A percentile compares a stretch with the other conserved stretches of the same genome.
Conservation (phyloP, 2,797 vertebrate genomes). For the Rhyacichthys aspro region DNA sequence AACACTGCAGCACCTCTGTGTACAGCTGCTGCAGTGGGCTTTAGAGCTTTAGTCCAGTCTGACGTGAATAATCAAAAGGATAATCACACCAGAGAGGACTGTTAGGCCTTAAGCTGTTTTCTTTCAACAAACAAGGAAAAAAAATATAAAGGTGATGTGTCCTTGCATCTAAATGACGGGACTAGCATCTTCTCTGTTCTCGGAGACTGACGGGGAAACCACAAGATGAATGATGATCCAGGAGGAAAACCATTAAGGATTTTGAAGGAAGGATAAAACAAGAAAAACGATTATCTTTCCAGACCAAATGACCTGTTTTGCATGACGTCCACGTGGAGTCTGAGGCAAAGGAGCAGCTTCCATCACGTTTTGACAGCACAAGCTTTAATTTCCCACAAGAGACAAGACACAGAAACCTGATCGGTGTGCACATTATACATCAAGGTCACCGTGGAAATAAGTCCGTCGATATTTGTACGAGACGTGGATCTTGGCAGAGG, state of each 20-base stretch:
- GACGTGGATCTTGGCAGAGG: conserved; percentile 22
- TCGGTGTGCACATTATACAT: conserved; percentile 12
- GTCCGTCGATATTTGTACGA: conserved; percentile 40
- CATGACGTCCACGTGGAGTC: conserved; percentile 18
- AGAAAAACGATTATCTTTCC: conserved; percentile 36
- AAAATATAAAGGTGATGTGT: conserved; percentile 22
- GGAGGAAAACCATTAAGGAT: conserved; percentile 51
- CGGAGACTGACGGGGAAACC: conserved; percentile 46
- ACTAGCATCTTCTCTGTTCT: conserved; percentile 21
- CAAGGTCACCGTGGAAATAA: conserved; percentile 47
- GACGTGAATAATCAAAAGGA: background rate
- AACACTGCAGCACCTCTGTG: no score
- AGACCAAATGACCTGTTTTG: conserved; percentile 37
- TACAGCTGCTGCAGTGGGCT: no score
- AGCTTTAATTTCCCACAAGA: conserved; percentile 27
- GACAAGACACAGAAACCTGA: conserved; percentile 38
- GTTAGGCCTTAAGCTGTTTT: conserved; percentile 9
- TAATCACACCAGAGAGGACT: background rate
- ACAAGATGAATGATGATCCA: conserved; percentile 48
- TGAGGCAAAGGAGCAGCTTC: background rate
- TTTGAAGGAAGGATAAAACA: conserved; percentile 42
- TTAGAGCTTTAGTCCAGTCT: no score
- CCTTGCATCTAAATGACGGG: conserved; percentile 43
- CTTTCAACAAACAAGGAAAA: conserved; percentile 17
- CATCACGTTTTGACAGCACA: conserved; percentile 36